Conservation (phyloP, 2,113 vertebrate genomes). For the Notiomystis cincta region DNA sequence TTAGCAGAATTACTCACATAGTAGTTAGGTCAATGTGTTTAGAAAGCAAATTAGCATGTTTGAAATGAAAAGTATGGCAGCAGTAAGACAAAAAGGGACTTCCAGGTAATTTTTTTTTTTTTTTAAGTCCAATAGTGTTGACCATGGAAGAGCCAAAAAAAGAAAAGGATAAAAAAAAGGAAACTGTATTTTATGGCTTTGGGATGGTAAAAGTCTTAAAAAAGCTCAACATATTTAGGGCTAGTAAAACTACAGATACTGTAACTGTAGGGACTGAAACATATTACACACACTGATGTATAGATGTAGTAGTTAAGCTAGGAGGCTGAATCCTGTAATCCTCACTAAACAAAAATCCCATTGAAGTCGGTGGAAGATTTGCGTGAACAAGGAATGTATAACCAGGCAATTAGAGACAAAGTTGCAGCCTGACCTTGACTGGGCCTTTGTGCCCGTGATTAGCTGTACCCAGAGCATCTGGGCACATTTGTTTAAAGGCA, state of each 20-base stretch:
- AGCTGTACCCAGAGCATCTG: conserved; percentile 38
- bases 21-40: background rate
- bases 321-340: conserved; percentile 41
- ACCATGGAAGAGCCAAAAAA: background rate
- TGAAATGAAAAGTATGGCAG: background rate
- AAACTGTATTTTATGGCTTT: background rate
- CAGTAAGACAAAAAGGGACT: background rate
- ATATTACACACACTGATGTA: background rate
- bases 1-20: background rate
- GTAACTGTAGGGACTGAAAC: background rate
- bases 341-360: conserved; percentile 54
- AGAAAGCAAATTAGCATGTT: background rate
- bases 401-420: conserved; percentile 53
- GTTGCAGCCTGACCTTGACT: conserved; percentile 55
- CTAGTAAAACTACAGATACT: background rate
- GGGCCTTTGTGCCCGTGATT: conserved; percentile 54
- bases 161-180: background rate
- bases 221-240: background rate
- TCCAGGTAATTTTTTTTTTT: background rate
- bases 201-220: background rate
- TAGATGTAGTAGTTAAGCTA: background rate
- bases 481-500: conserved; percentile 36
- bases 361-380: conserved; percentile 48
- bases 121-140: background rate
- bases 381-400: conserved; percentile 47